A percentile compares a stretch with the other conserved stretches of the same genome.
Conservation (phyloP, 2,113 vertebrate species). For the Passer montanus region DNA sequence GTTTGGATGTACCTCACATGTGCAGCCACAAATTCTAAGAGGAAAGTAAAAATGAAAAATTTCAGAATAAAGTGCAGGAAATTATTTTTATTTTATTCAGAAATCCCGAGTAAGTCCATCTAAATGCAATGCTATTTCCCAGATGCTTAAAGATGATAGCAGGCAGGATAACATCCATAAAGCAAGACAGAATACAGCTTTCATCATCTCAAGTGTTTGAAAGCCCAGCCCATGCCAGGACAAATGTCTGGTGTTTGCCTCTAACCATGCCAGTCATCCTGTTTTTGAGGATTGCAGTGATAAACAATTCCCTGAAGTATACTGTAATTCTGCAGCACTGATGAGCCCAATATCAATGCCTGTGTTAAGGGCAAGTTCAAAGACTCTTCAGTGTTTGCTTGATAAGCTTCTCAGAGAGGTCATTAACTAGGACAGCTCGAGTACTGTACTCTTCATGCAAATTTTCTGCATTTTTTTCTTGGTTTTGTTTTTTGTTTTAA, state of each 20-base stretch:
- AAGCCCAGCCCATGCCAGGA: not conserved
- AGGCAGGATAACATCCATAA: not conserved
- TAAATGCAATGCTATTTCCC: not conserved
- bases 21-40: not conserved
- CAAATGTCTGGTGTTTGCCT: slow-evolving; percentile 34
- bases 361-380: slow-evolving; percentile 62
- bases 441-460: not conserved
- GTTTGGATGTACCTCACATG: not conserved
- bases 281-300: slow-evolving; percentile 43
- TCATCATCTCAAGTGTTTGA: slow-evolving; percentile 16
- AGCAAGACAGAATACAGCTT: not conserved
- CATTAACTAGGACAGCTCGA: slow-evolving; percentile 5
- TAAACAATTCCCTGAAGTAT: slow-evolving; percentile 59
- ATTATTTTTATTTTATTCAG: not conserved
- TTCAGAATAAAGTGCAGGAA: not conserved
- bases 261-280: slow-evolving; percentile 18
- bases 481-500: not conserved
- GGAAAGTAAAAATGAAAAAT: not conserved
- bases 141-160: not conserved
- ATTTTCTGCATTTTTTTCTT: not conserved
- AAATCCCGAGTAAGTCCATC: not conserved
- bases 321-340: slow-evolving; percentile 41
- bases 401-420: slow-evolving; percentile 53
- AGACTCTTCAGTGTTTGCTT: slow-evolving; percentile 32
- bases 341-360: slow-evolving; percentile 43